phyloP scores from a whole-genome alignment of 1,140 invertebrate genomes.

The Trichoplusia ni region DNA sequence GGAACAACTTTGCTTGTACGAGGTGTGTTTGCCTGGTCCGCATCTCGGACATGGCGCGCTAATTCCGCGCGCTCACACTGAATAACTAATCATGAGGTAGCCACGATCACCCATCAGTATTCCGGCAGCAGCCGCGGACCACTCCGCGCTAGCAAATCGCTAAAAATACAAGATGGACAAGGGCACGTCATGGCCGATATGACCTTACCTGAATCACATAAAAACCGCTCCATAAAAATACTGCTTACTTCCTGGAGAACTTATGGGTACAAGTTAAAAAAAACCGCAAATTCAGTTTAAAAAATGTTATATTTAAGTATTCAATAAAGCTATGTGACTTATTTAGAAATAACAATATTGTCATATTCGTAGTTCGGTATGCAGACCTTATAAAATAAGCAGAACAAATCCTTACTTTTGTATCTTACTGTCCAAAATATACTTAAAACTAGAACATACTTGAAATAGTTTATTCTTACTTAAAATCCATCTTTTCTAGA shows the following conservation, averaged over 20 bases:
- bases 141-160: conserved; percentile 65
- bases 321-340: too few relatives aligned
- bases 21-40: conserved; percentile 42
- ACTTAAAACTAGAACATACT: too few relatives aligned
- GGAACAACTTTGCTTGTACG: conserved; percentile 25
- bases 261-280: too few relatives aligned
- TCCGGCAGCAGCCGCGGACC: conserved; percentile 51
- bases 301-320: too few relatives aligned
- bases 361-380: too few relatives aligned
- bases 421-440: too few relatives aligned
- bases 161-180: conserved; percentile 76
- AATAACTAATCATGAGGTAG: conserved; percentile 66
- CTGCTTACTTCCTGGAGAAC: conserved; percentile 53
- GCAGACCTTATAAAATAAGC: too few relatives aligned
- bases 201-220: conserved; percentile 67
- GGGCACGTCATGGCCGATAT: conserved; percentile 71
- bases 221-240: conserved; percentile 50
- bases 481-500: too few relatives aligned
- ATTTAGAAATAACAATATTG: too few relatives aligned
- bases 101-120: conserved; percentile 65
- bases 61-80: conserved; percentile 71
- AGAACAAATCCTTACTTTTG: too few relatives aligned
- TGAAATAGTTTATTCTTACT: too few relatives aligned
- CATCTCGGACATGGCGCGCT: conserved; percentile 71
- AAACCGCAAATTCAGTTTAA: too few relatives aligned